phyloP scores from a whole-genome alignment of 2,113 vertebrate species.

The Gavia stellata region DNA sequence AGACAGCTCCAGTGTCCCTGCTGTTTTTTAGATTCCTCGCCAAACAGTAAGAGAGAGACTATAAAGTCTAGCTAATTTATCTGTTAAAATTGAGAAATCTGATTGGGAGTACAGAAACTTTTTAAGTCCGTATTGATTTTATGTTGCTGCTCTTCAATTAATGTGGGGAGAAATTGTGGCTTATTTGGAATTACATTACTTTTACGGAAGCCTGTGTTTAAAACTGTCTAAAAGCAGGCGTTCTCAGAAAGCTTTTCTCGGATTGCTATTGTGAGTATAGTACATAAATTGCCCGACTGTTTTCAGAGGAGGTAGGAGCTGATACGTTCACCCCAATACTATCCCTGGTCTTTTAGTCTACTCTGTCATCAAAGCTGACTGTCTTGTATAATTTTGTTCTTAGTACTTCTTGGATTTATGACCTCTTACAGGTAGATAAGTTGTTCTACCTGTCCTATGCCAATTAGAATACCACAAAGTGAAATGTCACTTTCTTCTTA shows the following conservation, averaged over 20 bases:
- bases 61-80: neutral
- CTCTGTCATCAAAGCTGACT: neutral
- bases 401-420: neutral
- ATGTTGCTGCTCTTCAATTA: neutral
- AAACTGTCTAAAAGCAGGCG: neutral
- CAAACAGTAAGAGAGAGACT: accelerated
- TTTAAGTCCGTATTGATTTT: neutral
- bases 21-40: neutral
- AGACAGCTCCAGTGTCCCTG: neutral
- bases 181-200: neutral
- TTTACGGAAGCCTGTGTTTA: neutral
- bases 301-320: neutral
- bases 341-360: neutral
- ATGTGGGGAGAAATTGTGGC: neutral
- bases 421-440: neutral
- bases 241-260: neutral
- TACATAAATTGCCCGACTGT: accelerated
- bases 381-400: neutral
- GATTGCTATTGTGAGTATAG: accelerated
- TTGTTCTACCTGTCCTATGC: neutral
- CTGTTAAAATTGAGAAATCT: neutral
- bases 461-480: neutral
- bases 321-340: accelerated
- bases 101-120: neutral
- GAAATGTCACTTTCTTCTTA: neutral